Percentiles rank a stretch among this genome's conserved stretches.
Evolutionary conservation across 1,140 invertebrate species (phyloP).

Genomic region (Heliconius nattereri): DNA sequence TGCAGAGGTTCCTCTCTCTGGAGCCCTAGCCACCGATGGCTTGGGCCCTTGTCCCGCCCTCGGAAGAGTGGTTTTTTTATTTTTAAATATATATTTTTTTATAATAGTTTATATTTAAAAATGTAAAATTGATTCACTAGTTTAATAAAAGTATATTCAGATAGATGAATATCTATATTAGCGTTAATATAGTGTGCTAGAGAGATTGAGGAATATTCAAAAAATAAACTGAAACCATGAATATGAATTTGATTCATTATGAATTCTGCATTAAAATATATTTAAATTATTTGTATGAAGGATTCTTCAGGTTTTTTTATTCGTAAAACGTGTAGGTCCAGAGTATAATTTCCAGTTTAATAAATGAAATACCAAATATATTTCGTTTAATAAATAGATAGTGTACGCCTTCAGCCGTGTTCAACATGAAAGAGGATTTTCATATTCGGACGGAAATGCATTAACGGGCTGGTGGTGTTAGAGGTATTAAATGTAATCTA

Average conservation of each 20-base stretch:
- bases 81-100: no score
- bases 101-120: no score
- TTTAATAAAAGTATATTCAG: no score
- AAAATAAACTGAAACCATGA: background rate
- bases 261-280: background rate
- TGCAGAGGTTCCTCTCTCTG: no score
- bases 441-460: background rate
- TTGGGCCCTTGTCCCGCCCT: no score
- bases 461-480: background rate
- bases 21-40: no score
- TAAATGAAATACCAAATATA: background rate
- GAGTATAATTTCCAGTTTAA: background rate
- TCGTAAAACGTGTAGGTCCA: background rate
- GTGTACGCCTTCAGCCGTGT: background rate
- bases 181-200: no score
- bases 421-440: background rate
- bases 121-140: no score
- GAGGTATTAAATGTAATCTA: background rate
- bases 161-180: no score
- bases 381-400: background rate
- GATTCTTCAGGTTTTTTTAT: background rate
- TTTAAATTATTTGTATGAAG: background rate
- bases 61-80: no score
- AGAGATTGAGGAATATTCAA: no score
- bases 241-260: background rate